phyloP scores from a whole-genome alignment of 2,888 invertebrate species.

The Pedicia rivosa region DNA sequence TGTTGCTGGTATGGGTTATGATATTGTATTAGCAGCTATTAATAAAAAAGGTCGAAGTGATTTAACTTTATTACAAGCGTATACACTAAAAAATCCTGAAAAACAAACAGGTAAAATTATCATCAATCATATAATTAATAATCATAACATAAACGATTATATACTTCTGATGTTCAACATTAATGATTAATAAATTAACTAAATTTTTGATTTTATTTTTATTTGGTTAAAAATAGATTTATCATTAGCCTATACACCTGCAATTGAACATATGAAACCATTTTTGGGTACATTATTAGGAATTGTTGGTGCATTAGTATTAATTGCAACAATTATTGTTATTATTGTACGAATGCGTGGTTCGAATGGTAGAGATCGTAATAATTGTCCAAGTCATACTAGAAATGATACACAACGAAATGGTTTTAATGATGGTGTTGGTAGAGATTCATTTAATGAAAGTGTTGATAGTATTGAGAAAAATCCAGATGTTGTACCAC shows the following conservation, averaged over 20 bases:
- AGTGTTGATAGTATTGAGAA: constrained; percentile 31
- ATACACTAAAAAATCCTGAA: constrained; percentile 55
- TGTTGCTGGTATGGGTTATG: constrained; percentile 50
- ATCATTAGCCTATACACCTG: constrained; percentile 30
- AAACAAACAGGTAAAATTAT: constrained; percentile 44
- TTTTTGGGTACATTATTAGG: constrained; percentile 37
- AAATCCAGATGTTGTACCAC: constrained; percentile 28
- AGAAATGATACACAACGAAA: constrained; percentile 26
- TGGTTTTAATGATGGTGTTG: constrained; percentile 21
- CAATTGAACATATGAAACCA: constrained; percentile 36
- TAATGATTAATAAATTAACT: not conserved
- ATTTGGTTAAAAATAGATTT: constrained; percentile 23
- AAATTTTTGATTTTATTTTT: not conserved
- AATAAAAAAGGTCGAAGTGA: constrained; percentile 58
- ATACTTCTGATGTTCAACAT: too few species aligned
- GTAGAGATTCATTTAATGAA: constrained; percentile 19
- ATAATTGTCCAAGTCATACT: constrained; percentile 28
- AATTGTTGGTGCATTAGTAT: constrained; percentile 35
- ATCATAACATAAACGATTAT: too few species aligned
- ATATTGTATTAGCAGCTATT: constrained; percentile 48
- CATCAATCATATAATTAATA: not conserved
- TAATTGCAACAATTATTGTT: constrained; percentile 35
- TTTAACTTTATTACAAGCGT: constrained; percentile 45
- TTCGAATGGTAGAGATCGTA: constrained; percentile 29
- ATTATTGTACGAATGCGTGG: constrained; percentile 35